Evolutionary conservation across 2,888 invertebrate species (phyloP), one percentile per base, ranked within the genome.

Genomic region (Sarcophaga carnaria): DNA sequence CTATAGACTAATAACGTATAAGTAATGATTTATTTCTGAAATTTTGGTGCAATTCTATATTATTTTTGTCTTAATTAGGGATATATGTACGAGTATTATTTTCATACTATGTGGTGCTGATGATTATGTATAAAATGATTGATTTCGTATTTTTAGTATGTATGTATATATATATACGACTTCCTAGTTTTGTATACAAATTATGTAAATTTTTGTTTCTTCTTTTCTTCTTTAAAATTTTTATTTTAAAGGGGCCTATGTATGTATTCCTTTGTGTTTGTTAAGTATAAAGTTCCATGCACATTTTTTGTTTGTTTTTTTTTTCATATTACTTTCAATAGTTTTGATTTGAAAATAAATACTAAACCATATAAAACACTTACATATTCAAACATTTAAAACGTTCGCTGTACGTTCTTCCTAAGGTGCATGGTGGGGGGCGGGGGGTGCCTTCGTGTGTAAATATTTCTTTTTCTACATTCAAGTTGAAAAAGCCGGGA

Each of bases 71-170:
- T 54, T 54, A 54, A 54, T 54, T 54, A 17, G 14, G 54, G 54
- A 12, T 54, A 54, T 54, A 12, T 5, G 25, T 22, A 37, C 37
- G 37, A 37, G 37, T 37, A 37, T 37, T 37, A 54, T 4, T 69
- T 91, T 92, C 92, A 91, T 91, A 92, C 91, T 92, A 91, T 92
- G 90, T 90, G 91, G 92, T 92, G 92, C 92, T 91, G 90, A 90
- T 91, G 92, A 91, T 90, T 92, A 92, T 92, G 92, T 92, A 91
- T 91, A 91, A 89, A 90, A 54, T 54, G 54, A 54, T 54, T 91
- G 90, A 90, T 87, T 89, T 86, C 88, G 88, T 88, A 83, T 88
- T 87, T 87, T 86, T 84, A 86, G 85, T 88, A 59, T 37, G 27
- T 63, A 17, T 10, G 2, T 8, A 37, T 88, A 22, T 37, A 12